Evolutionary conservation across 2,797 vertebrate species (phyloP).

Genomic region (Phaenicophaeus curvirostris): DNA sequence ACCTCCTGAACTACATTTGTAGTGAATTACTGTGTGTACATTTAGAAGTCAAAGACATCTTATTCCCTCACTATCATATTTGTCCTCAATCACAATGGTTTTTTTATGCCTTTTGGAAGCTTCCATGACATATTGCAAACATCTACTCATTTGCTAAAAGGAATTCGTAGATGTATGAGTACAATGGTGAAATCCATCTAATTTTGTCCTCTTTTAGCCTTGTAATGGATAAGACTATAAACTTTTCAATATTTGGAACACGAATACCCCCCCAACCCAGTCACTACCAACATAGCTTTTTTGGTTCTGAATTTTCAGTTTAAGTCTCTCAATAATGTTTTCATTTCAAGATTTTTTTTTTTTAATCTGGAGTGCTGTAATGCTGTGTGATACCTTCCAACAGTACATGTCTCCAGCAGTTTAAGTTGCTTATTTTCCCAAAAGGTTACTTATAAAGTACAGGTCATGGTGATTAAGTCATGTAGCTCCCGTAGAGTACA

Average conservation of each 20-base stretch:
- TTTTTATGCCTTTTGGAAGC: background rate
- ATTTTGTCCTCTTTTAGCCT: background rate
- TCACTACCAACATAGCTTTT: background rate
- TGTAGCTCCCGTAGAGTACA: background rate
- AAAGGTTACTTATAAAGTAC: background rate
- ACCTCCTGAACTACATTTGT: background rate
- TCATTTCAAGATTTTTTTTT: background rate
- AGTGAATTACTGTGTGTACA: background rate
- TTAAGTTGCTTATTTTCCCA: constrained; percentile 1
- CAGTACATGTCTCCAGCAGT: background rate
- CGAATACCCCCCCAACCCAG: accelerated
- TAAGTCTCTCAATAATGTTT: background rate
- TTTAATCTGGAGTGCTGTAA: background rate
- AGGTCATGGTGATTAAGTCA: background rate
- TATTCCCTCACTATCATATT: background rate
- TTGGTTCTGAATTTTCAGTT: background rate
- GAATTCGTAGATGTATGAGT: background rate
- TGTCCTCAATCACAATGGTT: background rate
- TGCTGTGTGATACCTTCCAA: background rate
- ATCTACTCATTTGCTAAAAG: background rate
- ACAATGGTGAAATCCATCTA: background rate
- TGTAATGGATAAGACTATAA: accelerated
- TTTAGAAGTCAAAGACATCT: background rate
- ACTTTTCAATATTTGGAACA: background rate
- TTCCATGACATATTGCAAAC: background rate